Percentiles rank a stretch among this genome's conserved stretches.
Evolutionary conservation across 2,888 invertebrate genomes (phyloP).

Genomic region (Drosophila aldrichi): DNA sequence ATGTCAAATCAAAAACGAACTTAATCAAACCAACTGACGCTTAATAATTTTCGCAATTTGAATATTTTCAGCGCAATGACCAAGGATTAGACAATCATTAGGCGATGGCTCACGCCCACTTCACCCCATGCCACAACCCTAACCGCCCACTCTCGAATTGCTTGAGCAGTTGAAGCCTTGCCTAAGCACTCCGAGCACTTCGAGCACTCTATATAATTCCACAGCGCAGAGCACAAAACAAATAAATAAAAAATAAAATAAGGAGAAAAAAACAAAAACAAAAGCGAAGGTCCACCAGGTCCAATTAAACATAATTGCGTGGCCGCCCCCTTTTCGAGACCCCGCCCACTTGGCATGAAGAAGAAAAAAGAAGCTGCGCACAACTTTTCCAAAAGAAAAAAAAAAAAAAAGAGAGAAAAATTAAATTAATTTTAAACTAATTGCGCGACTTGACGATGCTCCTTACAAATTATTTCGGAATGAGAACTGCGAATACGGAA

Average conservation of each 20-base stretch:
- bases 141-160: not conserved
- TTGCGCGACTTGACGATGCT: constrained; percentile 27
- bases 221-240: constrained; percentile 28
- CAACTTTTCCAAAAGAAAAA: constrained; percentile 32
- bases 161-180: constrained; percentile 10
- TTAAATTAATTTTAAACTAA: constrained; percentile 9
- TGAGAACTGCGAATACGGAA: not conserved
- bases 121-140: not conserved
- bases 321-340: constrained; percentile 20
- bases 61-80: constrained; percentile 12
- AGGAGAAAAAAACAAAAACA: constrained; percentile 18
- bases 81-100: constrained; percentile 22
- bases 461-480: not conserved
- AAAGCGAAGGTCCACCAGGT: constrained; percentile 67
- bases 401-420: constrained; percentile 17
- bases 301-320: constrained; percentile 76
- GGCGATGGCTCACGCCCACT: constrained; percentile 22
- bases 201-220: constrained; percentile 38
- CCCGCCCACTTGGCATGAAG: constrained; percentile 34
- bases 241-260: constrained; percentile 25
- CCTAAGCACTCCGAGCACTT: constrained; percentile 22
- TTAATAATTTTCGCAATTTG: not conserved
- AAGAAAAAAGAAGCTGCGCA: constrained; percentile 28
- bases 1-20: not conserved
- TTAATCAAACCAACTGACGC: not conserved